These are phyloP conservation scores for Batillaria attramentaria DNA, from an alignment of 1,140 invertebrate genomes.

Conservation along the genomic window DNA sequence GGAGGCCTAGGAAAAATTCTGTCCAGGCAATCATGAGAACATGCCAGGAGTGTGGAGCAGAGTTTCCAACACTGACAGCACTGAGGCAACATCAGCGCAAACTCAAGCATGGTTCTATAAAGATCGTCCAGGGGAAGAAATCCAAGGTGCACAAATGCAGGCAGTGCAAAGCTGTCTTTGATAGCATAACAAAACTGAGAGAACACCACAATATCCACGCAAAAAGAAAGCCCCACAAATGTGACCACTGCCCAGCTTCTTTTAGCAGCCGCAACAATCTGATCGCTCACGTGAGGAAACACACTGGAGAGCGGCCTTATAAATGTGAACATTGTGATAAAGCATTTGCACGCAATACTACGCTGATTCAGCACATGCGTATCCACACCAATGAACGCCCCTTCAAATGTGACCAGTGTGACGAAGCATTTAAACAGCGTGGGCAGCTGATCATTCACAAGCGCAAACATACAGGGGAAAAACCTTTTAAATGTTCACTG, in stretches of 20 bases:
- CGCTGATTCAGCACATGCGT: slow-evolving; percentile 24
- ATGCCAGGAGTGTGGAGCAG: background rate
- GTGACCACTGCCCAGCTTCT: slow-evolving; percentile 18
- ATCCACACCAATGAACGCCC: slow-evolving; percentile 32
- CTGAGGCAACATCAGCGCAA: no score
- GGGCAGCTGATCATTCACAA: slow-evolving; percentile 20
- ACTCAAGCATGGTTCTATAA: no score
- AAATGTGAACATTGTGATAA: slow-evolving; percentile 73
- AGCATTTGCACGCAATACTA: slow-evolving; percentile 30
- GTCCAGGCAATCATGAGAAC: background rate
- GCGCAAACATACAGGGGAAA: slow-evolving; percentile 80
- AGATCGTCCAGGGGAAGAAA: background rate
- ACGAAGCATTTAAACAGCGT: slow-evolving; percentile 25
- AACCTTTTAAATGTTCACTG: slow-evolving; percentile 76
- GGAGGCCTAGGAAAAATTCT: background rate
- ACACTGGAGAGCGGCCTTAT: slow-evolving; percentile 81
- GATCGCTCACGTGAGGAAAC: slow-evolving; percentile 59
- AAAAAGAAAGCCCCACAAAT: slow-evolving; percentile 1
- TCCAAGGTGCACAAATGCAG: background rate
- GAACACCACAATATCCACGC: background rate
- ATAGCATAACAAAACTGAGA: background rate
- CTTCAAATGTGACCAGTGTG: slow-evolving; percentile 32
- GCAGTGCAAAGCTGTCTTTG: no score
- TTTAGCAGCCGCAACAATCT: slow-evolving; percentile 14
- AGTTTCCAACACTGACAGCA: no score